These are phyloP conservation scores for Oncorhynchus masou DNA, from an alignment of 2,113 vertebrate genomes.

Conservation along the genomic window DNA sequence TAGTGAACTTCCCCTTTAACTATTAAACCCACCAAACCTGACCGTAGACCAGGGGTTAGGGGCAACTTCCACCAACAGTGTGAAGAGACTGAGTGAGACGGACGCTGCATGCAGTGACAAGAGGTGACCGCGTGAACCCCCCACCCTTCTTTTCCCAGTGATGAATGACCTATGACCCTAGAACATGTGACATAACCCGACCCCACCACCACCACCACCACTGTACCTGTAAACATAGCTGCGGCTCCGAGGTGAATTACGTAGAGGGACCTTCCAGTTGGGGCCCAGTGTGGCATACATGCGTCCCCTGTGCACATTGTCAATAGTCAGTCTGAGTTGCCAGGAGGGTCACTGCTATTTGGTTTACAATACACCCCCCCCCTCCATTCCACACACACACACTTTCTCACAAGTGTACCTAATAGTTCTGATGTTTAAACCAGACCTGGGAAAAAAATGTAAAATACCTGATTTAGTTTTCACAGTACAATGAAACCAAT, in stretches of 20 bases:
- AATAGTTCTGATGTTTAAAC: background rate
- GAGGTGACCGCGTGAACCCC: background rate
- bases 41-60: too few species aligned
- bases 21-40: too few species aligned
- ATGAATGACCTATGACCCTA: too few species aligned
- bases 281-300: constrained; percentile 94
- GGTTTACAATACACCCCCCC: background rate
- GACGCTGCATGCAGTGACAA: background rate
- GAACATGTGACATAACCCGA: background rate
- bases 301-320: constrained; percentile 82
- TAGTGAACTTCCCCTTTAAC: too few species aligned
- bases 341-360: background rate
- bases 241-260: constrained; percentile 86
- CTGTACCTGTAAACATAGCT: constrained; percentile 92
- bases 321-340: constrained; percentile 42
- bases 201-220: constrained; percentile 38
- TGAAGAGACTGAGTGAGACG: background rate
- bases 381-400: too few species aligned
- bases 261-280: constrained; percentile 90
- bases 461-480: too few species aligned
- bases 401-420: background rate
- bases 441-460: too few species aligned
- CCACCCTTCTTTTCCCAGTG: background rate
- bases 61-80: too few species aligned
- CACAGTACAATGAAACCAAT: too few species aligned